Base-by-base conservation (phyloP, 2,113 vertebrate species). In the Apodemus speciosus region DNA sequence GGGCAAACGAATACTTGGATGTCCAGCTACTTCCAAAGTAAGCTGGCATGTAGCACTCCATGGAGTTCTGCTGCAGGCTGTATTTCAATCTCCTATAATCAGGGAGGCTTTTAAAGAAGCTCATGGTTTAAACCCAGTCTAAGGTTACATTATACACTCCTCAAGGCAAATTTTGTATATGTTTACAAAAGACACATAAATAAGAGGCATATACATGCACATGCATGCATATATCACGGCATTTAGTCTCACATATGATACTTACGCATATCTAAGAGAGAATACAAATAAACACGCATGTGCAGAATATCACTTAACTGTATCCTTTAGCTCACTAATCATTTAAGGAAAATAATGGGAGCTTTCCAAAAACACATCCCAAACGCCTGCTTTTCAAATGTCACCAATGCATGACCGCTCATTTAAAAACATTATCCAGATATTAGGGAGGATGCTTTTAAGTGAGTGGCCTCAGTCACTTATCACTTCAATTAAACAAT, bases 401-500 rank as follows among this genome's bases (percentile, higher is more conserved):
- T 93, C 91, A 94, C 93, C 2, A 93, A 97, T 91, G 94, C 94
- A 89, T 92, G 89, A 97, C 97, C 96, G 96, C 88, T 95, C 80
- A 90, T 92, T 94, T 86, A 40, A 91, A 90, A 95, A 93, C 93
- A 95, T 90, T 88, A 85, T 20, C 94, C 94, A 62, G 71, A 51
- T 85, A 90, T 93, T 89, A 91, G 84, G 97, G 97, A 94, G 94
- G 92, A 92, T 83, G 95, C 97, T 96, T 98, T 97, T 96, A 97
- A 97, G 97, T 95, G 89, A 96, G 73, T 94, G 96, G 94, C 92
- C 96, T 95, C 80, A 92, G 93, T 88, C 95, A 98, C 96, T 97
- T 98, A 97, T 93, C 97, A 98, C 96, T 97, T 92, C 97, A 97
- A 97, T 97, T 66, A 40, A 97, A 97, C 95, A 96, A 97, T 92